Percentiles rank a stretch among this genome's conserved stretches.
Evolutionary conservation across 2,888 invertebrate species (phyloP).

Genomic region (Dyspetes luteomarginatus): DNA sequence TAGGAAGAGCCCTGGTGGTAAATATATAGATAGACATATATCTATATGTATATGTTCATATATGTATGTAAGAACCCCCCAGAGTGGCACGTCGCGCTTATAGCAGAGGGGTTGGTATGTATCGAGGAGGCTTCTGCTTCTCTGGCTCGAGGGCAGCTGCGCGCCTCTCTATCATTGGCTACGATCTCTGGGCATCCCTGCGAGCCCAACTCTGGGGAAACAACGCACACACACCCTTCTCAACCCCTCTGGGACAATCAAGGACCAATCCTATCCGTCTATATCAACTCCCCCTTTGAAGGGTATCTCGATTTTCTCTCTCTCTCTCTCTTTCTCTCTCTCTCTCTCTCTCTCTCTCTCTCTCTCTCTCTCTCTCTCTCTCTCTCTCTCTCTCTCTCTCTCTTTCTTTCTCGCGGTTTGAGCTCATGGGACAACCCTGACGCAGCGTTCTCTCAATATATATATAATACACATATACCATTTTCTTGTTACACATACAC

Average conservation of each 20-base stretch:
- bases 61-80: not conserved
- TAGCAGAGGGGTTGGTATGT: constrained; percentile 42
- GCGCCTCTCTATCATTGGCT: constrained; percentile 81
- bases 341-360: constrained; percentile 25
- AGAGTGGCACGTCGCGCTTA: constrained; percentile 23
- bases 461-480: no score
- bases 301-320: constrained; percentile 52
- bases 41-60: not conserved
- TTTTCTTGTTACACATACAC: no score
- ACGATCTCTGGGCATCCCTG: constrained; percentile 80
- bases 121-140: constrained; percentile 47
- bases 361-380: constrained; percentile 39
- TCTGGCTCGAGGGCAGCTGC: constrained; percentile 77
- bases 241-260: constrained; percentile 74
- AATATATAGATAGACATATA: constrained; percentile 13
- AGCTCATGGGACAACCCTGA: constrained; percentile 56
- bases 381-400: constrained; percentile 23
- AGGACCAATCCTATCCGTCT: constrained; percentile 80
- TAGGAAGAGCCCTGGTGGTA: constrained; percentile 28
- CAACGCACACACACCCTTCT: constrained; percentile 68
- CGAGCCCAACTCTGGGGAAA: constrained; percentile 75
- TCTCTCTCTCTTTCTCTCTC: constrained; percentile 42
- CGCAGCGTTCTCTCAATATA: constrained; percentile 59
- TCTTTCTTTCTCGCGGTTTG: constrained; percentile 43
- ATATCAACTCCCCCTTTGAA: constrained; percentile 59